These are phyloP conservation scores for Poeciliopsis gracilis DNA, from an alignment of 2,797 vertebrate genomes.

Conservation along the genomic window DNA sequence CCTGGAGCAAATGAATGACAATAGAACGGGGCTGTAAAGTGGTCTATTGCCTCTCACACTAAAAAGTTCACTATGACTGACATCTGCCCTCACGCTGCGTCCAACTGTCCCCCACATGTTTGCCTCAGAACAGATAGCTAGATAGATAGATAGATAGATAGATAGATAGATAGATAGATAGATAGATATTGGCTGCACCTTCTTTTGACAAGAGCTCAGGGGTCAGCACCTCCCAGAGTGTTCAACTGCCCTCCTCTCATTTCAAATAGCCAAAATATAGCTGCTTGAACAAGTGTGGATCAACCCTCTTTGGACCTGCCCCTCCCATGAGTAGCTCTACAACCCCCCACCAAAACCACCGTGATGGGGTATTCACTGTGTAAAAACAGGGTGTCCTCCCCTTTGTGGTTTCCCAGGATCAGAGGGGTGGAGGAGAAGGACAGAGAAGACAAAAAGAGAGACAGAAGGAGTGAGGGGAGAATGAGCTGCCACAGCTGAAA, in stretches of 20 bases:
- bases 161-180: constrained; percentile 34
- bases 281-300: constrained; percentile 75
- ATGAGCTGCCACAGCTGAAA: constrained; percentile 73
- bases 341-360: constrained; percentile 42
- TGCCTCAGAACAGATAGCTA: constrained; percentile 37
- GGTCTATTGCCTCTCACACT: constrained; percentile 77
- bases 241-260: constrained; percentile 74
- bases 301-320: constrained; percentile 50
- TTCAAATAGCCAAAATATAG: constrained; percentile 75
- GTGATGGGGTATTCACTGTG: constrained; percentile 25
- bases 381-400: constrained; percentile 50
- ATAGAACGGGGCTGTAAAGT: constrained; percentile 82
- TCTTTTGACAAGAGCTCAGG: constrained; percentile 54
- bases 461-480: constrained; percentile 64
- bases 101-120: constrained; percentile 77
- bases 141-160: constrained; percentile 40
- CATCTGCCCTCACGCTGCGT: constrained; percentile 85
- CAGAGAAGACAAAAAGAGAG: constrained; percentile 50
- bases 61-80: constrained; percentile 77
- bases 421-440: constrained; percentile 63
- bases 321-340: constrained; percentile 62
- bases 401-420: constrained; percentile 53
- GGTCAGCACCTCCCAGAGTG: constrained; percentile 70
- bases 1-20: constrained; percentile 84
- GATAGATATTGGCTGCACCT: constrained; percentile 5